These are phyloP conservation scores for Indri indri DNA, from an alignment of 2,113 vertebrate genomes.

Conservation along the genomic window DNA sequence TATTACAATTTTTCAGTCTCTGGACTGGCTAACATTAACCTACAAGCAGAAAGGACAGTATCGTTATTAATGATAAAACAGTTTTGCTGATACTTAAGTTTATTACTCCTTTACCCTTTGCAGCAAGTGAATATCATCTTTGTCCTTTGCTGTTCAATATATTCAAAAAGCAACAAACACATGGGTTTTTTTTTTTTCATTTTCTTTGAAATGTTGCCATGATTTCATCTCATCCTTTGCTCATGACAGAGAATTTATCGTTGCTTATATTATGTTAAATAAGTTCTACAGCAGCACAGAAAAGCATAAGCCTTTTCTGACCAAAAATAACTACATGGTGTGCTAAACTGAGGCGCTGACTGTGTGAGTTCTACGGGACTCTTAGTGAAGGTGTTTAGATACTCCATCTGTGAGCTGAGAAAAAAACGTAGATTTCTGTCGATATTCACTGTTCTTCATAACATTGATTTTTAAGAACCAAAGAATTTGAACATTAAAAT, in stretches of 20 bases:
- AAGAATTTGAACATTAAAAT: slow-evolving; percentile 47
- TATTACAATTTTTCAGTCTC: background rate
- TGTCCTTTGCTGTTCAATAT: background rate
- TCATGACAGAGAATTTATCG: background rate
- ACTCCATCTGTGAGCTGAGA: slow-evolving; percentile 55
- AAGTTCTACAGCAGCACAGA: background rate
- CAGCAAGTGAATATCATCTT: background rate
- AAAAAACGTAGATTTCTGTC: slow-evolving; percentile 13
- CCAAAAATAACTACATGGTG: background rate
- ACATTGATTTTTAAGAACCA: slow-evolving; percentile 36
- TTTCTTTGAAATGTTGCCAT: slow-evolving; percentile 14
- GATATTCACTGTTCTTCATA: slow-evolving; percentile 25
- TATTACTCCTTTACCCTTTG: background rate
- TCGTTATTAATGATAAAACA: background rate
- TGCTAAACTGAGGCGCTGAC: slow-evolving; percentile 52
- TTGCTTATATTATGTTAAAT: slow-evolving; percentile 27
- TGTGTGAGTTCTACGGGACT: slow-evolving; percentile 31
- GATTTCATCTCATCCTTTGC: background rate
- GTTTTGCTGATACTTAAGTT: background rate
- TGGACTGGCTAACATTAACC: background rate
- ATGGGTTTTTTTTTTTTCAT: background rate
- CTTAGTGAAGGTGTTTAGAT: slow-evolving; percentile 14
- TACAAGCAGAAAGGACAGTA: background rate
- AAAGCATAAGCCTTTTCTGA: background rate
- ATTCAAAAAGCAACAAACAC: background rate